Conservation (phyloP, 2,888 invertebrate genomes). For the Isotomurus palustris region DNA sequence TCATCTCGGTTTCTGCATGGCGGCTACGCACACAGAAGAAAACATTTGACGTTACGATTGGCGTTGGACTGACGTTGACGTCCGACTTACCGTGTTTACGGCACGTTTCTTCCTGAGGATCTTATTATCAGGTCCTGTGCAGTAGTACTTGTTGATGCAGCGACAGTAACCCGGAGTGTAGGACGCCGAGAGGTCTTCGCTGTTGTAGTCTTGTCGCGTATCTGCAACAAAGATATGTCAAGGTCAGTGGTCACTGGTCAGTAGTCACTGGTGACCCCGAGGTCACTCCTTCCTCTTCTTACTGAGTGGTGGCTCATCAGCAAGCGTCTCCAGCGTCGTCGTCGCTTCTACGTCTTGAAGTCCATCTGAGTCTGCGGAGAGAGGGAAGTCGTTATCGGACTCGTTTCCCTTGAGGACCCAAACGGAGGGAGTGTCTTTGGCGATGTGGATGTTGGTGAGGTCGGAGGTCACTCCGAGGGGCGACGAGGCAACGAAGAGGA, state of each 20-base stretch:
- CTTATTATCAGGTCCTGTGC: slow-evolving; percentile 31
- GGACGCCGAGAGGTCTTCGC: slow-evolving; percentile 33
- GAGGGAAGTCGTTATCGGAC: too few species aligned
- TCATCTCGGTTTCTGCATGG: slow-evolving; percentile 39
- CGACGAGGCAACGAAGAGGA: too few species aligned
- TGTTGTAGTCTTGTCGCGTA: slow-evolving; percentile 11
- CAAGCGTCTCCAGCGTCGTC: too few species aligned
- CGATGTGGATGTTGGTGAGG: too few species aligned
- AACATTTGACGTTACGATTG: background rate
- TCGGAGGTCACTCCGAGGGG: too few species aligned
- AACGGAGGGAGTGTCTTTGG: too few species aligned
- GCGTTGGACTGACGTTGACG: background rate
- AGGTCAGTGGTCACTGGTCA: slow-evolving; percentile 12
- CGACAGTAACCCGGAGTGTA: slow-evolving; percentile 43
- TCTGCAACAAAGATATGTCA: slow-evolving; percentile 10
- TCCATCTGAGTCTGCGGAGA: too few species aligned
- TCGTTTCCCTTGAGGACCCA: too few species aligned
- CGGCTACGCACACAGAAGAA: slow-evolving; percentile 22
- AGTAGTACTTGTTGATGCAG: slow-evolving; percentile 40
- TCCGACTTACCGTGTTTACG: slow-evolving; percentile 36
- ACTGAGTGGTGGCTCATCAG: too few species aligned
- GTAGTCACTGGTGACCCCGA: background rate
- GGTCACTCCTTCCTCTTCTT: background rate
- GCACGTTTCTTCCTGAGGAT: slow-evolving; percentile 30
- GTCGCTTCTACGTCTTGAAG: too few species aligned